Conservation (phyloP, 1,140 invertebrate genomes). For the Drosophila ananassae region DNA sequence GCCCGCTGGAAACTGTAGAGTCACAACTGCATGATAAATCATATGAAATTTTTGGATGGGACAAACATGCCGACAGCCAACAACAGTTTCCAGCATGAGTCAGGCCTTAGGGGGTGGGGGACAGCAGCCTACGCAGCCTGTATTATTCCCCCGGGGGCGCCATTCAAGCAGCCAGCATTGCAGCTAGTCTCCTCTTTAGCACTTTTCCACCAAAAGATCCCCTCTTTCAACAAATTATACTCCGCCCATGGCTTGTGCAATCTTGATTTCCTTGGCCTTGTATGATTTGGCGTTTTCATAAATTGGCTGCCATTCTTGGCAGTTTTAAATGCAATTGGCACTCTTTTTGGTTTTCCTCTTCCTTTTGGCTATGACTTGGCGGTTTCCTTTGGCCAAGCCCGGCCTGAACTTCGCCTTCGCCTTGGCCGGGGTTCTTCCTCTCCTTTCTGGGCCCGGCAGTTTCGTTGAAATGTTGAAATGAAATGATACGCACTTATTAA, state of each 20-base stretch:
- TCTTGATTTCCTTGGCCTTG: constrained; percentile 80
- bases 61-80: constrained; percentile 81
- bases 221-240: neutral
- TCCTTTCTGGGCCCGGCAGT: constrained; percentile 20
- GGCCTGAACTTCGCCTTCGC: constrained; percentile 15
- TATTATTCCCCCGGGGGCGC: constrained; percentile 57
- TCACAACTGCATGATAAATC: constrained; percentile 83
- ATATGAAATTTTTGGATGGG: constrained; percentile 68
- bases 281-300: constrained; percentile 80
- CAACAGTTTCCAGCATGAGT: constrained; percentile 42
- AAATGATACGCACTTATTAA: constrained; percentile 83
- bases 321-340: constrained; percentile 77
- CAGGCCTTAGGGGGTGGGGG: constrained; percentile 24
- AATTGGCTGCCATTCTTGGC: constrained; percentile 79
- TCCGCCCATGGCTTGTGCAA: constrained; percentile 51
- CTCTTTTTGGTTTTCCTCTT: constrained; percentile 59
- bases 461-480: constrained; percentile 80
- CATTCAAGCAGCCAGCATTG: constrained; percentile 25
- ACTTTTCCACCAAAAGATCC: constrained; percentile 37
- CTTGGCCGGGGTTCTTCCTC: constrained; percentile 21
- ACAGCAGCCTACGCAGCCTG: constrained; percentile 48
- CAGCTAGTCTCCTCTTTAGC: constrained; percentile 57
- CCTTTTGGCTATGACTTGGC: constrained; percentile 44
- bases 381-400: constrained; percentile 33
- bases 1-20: constrained; percentile 68